phyloP scores from a whole-genome alignment of 2,113 vertebrate genomes.

The Taurulus bubalis region DNA sequence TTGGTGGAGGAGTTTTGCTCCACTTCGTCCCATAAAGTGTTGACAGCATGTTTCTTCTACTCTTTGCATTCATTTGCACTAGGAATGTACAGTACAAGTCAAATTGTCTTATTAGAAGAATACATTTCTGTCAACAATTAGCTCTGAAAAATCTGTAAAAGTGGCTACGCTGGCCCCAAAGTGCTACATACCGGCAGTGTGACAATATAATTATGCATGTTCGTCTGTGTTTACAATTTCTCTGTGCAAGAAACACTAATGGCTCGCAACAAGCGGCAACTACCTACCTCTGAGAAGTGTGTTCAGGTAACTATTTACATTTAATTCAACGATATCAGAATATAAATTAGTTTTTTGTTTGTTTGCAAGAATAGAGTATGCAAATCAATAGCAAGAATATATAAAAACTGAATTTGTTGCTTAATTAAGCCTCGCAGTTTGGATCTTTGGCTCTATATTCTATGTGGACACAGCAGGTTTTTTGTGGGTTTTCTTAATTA shows the following conservation, averaged over 20 bases:
- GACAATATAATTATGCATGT: conserved; percentile 16
- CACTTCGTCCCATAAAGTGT: background rate
- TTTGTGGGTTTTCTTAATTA: conserved; percentile 59
- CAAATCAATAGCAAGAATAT: conserved; percentile 24
- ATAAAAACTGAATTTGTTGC: conserved; percentile 10
- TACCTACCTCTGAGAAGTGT: background rate
- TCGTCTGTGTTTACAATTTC: conserved; percentile 16
- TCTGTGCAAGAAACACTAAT: background rate
- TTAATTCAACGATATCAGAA: conserved; percentile 35
- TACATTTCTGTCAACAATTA: background rate
- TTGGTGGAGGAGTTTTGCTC: background rate
- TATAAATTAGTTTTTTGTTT: background rate
- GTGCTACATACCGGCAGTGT: background rate
- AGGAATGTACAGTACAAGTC: too few species aligned
- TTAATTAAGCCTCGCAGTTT: conserved; percentile 47
- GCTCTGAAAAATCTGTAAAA: background rate
- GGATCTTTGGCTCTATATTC: conserved; percentile 52
- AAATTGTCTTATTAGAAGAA: background rate
- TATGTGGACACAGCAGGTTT: conserved; percentile 28
- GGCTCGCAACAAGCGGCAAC: conserved; percentile 10
- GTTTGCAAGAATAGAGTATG: conserved; percentile 7
- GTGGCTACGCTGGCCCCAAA: background rate
- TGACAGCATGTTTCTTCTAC: background rate
- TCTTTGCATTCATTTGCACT: background rate
- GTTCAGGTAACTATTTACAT: conserved; percentile 19